Evolutionary conservation across 2,888 invertebrate genomes (phyloP).

Genomic region (Pseudoips prasinana): DNA sequence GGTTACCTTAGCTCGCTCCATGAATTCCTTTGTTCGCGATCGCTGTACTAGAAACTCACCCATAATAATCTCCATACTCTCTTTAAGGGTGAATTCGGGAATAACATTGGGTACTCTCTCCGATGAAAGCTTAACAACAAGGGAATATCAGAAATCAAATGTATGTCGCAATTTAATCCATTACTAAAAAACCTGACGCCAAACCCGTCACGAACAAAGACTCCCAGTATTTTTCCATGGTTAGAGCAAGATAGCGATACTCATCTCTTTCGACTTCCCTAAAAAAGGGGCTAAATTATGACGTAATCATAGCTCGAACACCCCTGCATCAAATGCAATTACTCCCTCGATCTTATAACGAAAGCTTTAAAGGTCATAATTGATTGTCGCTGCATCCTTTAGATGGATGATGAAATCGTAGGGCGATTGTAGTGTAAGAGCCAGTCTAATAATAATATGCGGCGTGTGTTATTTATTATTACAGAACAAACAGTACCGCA

Average conservation of each 20-base stretch:
- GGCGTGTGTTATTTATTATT: background rate
- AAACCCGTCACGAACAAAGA: slow-evolving; percentile 48
- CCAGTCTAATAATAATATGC: slow-evolving; percentile 18
- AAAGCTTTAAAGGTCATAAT: slow-evolving; percentile 30
- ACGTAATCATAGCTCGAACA: slow-evolving; percentile 60
- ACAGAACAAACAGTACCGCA: background rate
- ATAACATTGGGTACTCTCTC: slow-evolving; percentile 8
- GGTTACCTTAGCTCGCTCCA: background rate
- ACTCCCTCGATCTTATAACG: slow-evolving; percentile 20
- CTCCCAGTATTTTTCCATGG: slow-evolving; percentile 40
- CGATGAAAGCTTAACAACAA: slow-evolving; percentile 21
- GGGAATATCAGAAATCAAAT: slow-evolving; percentile 22
- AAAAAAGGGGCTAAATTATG: slow-evolving; percentile 65
- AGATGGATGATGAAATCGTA: slow-evolving; percentile 45
- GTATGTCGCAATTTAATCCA: slow-evolving; percentile 31
- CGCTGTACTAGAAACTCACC: slow-evolving; percentile 6
- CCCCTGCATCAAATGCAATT: slow-evolving; percentile 46
- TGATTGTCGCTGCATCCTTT: slow-evolving; percentile 21
- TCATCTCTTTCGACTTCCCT: slow-evolving; percentile 33
- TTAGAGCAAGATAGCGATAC: slow-evolving; percentile 32
- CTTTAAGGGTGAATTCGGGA: slow-evolving; percentile 2
- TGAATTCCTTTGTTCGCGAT: slow-evolving; percentile 14
- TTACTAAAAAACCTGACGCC: slow-evolving; percentile 25
- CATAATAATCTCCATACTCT: slow-evolving; percentile 4
- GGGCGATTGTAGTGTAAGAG: slow-evolving; percentile 44